Percentiles rank a stretch among this genome's conserved stretches.
phyloP scores from a whole-genome alignment of 2,888 invertebrate species.

The Hermaeophaga mercurialis region DNA sequence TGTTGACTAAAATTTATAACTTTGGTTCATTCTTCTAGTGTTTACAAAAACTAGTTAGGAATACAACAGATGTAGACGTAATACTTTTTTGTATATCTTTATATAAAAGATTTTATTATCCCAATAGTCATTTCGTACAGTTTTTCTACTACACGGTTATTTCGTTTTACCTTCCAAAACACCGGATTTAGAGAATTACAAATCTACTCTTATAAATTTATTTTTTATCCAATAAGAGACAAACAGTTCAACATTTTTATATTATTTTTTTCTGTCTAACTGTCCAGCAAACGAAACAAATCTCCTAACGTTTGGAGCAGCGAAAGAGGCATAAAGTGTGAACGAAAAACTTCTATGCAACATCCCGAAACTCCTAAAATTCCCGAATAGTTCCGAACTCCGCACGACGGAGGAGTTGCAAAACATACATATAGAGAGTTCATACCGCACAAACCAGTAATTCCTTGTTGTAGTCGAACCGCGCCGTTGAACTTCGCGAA shows the following conservation, averaged over 20 bases:
- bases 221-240: slow-evolving; percentile 5
- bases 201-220: slow-evolving; percentile 11
- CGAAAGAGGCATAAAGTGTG: slow-evolving; percentile 15
- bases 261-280: slow-evolving; percentile 22
- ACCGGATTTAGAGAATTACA: background rate
- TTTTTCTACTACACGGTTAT: too few species aligned
- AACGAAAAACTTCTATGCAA: slow-evolving; percentile 28
- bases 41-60: too few species aligned
- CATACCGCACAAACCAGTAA: slow-evolving; percentile 25
- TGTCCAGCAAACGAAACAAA: slow-evolving; percentile 18
- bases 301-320: slow-evolving; percentile 7
- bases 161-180: background rate
- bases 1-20: too few species aligned
- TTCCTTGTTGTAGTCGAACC: slow-evolving; percentile 14
- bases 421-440: slow-evolving; percentile 25
- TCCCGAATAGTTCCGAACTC: slow-evolving; percentile 25
- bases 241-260: slow-evolving; percentile 14
- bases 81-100: too few species aligned
- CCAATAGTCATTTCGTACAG: too few species aligned
- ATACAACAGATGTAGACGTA: too few species aligned
- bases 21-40: too few species aligned
- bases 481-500: slow-evolving; percentile 7
- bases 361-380: slow-evolving; percentile 19
- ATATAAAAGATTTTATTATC: too few species aligned
- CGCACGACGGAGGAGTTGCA: slow-evolving; percentile 21